Conservation (phyloP, 2,113 vertebrate genomes). For the Todiramphus saurophagus region DNA sequence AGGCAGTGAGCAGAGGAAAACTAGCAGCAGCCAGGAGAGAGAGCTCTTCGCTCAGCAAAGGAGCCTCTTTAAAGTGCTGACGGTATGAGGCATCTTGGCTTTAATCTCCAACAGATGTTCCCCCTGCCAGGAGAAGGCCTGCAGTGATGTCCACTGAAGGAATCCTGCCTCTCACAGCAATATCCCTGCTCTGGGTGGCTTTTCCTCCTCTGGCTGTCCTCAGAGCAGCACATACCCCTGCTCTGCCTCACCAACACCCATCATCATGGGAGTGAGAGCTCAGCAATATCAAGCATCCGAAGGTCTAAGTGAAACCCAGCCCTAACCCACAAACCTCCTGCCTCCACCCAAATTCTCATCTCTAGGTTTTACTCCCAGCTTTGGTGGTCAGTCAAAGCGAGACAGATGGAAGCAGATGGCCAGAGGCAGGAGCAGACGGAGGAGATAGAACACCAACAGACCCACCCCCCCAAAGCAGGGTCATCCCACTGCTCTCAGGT, state of each 20-base stretch:
- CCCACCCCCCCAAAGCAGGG: fast-evolving
- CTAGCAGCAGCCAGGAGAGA: slow-evolving; percentile 49
- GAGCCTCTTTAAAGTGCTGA: background rate
- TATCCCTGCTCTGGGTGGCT: background rate
- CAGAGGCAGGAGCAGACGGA: background rate
- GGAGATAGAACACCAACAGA: background rate
- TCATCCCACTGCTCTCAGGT: background rate
- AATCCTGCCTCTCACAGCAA: background rate
- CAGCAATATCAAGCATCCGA: background rate
- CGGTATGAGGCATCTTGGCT: background rate
- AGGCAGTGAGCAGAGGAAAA: background rate
- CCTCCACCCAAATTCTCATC: background rate
- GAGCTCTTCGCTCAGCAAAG: slow-evolving; percentile 54
- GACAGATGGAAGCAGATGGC: background rate
- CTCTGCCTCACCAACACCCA: background rate
- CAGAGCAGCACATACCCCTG: fast-evolving
- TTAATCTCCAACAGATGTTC: background rate
- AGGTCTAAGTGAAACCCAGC: background rate
- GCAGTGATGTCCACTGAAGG: background rate
- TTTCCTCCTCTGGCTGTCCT: background rate
- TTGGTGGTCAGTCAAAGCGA: fast-evolving
- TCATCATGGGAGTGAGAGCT: fast-evolving
- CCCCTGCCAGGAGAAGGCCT: background rate
- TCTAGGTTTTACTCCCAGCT: background rate
- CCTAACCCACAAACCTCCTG: background rate